These are phyloP conservation scores for Eudorcas thomsonii DNA, from an alignment of 2,113 vertebrate genomes.

Conservation along the genomic window DNA sequence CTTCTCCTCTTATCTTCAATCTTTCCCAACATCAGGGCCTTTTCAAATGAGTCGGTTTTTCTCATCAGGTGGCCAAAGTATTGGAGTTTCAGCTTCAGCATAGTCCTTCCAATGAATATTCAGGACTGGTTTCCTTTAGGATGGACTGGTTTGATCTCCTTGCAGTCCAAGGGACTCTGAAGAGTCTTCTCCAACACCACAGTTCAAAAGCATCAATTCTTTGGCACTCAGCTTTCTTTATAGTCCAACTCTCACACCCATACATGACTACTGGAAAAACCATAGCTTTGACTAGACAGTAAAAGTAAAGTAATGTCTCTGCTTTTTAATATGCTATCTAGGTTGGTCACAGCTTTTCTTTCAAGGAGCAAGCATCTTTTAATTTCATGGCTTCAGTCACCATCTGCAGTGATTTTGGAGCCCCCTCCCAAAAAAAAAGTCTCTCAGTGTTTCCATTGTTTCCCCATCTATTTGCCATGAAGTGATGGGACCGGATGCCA, in stretches of 20 bases:
- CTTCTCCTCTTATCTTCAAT: not conserved
- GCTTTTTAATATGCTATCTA: not conserved
- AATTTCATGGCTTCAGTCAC: not conserved
- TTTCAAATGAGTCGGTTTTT: not conserved
- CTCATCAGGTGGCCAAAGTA: not conserved
- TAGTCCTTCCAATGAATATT: not conserved
- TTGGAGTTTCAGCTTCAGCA: not conserved
- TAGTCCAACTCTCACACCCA: not conserved
- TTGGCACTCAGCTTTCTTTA: not conserved
- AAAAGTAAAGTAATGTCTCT: not conserved
- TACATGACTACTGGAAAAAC: not conserved
- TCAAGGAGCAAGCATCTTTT: not conserved
- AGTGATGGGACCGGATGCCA: rapidly evolving
- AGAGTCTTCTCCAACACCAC: not conserved
- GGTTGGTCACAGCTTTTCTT: not conserved
- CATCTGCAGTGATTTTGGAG: not conserved
- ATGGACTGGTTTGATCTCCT: not conserved
- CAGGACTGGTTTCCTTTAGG: not conserved
- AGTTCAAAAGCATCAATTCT: not conserved
- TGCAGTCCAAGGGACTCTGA: not conserved
- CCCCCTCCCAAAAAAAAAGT: not conserved
- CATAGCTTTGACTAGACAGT: not conserved
- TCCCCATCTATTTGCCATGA: not conserved
- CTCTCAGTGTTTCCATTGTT: not conserved
- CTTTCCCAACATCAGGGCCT: not conserved